phyloP scores from a whole-genome alignment of 2,113 vertebrate genomes.

The Ramphastos sulfuratus region DNA sequence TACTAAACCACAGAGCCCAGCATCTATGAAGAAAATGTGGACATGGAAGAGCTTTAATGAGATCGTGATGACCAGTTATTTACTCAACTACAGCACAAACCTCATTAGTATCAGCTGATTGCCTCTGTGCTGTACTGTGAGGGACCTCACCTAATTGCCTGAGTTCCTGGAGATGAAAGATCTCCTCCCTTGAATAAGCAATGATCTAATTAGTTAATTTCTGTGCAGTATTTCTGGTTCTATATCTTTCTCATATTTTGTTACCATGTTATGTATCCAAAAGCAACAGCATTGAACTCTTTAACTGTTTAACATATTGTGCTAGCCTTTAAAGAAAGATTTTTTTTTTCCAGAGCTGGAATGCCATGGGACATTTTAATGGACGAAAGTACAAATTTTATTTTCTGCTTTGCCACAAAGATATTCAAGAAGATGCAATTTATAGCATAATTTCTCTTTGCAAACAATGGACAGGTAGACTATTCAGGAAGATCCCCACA shows the following conservation, averaged over 20 bases:
- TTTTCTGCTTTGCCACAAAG: background rate
- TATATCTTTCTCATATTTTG: conserved; percentile 28
- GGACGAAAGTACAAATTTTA: background rate
- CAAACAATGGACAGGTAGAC: background rate
- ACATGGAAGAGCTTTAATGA: conserved; percentile 46
- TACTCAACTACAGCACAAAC: conserved; percentile 56
- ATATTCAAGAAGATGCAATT: background rate
- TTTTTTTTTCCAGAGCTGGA: background rate
- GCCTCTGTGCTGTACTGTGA: conserved; percentile 32
- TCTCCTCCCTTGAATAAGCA: conserved; percentile 57
- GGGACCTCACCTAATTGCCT: conserved; percentile 52
- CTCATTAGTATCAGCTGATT: conserved; percentile 52
- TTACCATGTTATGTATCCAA: conserved; percentile 33
- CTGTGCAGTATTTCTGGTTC: conserved; percentile 41
- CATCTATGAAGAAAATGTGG: conserved; percentile 27
- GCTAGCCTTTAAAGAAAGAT: conserved; percentile 1
- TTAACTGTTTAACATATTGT: background rate
- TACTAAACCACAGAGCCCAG: background rate
- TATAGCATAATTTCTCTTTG: background rate
- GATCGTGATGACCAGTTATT: conserved; percentile 24
- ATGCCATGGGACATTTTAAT: conserved; percentile 25
- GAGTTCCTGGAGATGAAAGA: conserved; percentile 59
- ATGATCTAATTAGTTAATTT: conserved; percentile 63
- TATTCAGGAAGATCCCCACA: background rate
- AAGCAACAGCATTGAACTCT: conserved; percentile 47